Conservation (phyloP, 2,113 vertebrate genomes). For the Eleginops maclovinus region DNA sequence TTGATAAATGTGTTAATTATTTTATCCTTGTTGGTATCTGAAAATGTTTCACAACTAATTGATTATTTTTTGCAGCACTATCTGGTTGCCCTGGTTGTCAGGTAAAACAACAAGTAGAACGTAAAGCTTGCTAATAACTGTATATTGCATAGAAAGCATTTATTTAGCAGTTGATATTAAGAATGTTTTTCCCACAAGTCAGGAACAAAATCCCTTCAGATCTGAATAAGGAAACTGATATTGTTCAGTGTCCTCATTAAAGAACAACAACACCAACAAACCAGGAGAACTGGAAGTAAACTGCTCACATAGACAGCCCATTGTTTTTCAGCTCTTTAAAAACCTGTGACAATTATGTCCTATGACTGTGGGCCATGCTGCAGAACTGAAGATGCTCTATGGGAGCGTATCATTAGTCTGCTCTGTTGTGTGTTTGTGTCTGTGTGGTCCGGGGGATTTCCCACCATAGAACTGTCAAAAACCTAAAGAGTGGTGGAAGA, state of each 20-base stretch:
- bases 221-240: background rate
- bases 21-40: too few species aligned
- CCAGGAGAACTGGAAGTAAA: conserved; percentile 50
- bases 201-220: background rate
- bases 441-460: conserved; percentile 60
- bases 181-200: background rate
- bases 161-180: too few species aligned
- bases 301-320: conserved; percentile 33
- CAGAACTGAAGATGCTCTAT: conserved; percentile 58
- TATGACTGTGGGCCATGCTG: conserved; percentile 41
- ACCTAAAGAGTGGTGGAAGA: background rate
- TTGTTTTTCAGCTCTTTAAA: conserved; percentile 46
- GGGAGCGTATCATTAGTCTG: conserved; percentile 48
- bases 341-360: conserved; percentile 42
- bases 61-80: background rate
- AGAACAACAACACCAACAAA: conserved; percentile 33
- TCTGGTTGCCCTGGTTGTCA: background rate
- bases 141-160: background rate
- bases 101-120: background rate
- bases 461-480: conserved; percentile 7
- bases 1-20: too few species aligned
- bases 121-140: too few species aligned
- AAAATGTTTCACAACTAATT: too few species aligned
- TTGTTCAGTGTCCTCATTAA: conserved; percentile 33
- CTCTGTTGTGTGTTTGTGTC: conserved; percentile 42